These are phyloP conservation scores for Sinopyrophorus schimmeli DNA, from an alignment of 2,888 invertebrate genomes.

Conservation along the genomic window DNA sequence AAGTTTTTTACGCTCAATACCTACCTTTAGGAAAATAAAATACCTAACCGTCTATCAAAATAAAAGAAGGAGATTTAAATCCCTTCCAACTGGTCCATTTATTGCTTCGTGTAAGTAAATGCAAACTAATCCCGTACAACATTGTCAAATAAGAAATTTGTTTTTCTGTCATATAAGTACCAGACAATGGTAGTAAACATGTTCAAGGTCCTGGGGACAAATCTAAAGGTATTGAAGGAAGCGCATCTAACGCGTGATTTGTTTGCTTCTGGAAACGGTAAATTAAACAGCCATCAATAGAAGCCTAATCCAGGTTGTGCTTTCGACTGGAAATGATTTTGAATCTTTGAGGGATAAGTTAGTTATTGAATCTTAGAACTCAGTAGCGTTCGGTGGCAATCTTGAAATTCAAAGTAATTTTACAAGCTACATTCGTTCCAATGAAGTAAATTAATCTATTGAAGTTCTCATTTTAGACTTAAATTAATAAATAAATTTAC, in stretches of 20 bases:
- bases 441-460: too few relatives aligned
- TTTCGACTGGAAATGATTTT: slow-evolving; percentile 42
- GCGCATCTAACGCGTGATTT: slow-evolving; percentile 38
- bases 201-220: slow-evolving; percentile 33
- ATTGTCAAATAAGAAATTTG: slow-evolving; percentile 44
- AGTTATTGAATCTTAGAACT: slow-evolving; percentile 21
- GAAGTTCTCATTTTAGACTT: too few relatives aligned
- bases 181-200: slow-evolving; percentile 44
- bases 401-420: too few relatives aligned
- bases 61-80: too few relatives aligned
- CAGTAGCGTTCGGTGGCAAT: too few relatives aligned
- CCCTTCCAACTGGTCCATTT: slow-evolving; percentile 20
- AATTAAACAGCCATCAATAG: slow-evolving; percentile 50
- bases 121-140: slow-evolving; percentile 38
- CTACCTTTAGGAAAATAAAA: too few relatives aligned
- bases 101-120: slow-evolving; percentile 28
- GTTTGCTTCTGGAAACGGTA: slow-evolving; percentile 42
- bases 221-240: slow-evolving; percentile 31
- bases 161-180: slow-evolving; percentile 45
- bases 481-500: too few relatives aligned
- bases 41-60: too few relatives aligned
- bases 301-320: slow-evolving; percentile 40
- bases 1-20: too few relatives aligned
- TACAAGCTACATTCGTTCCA: too few relatives aligned
- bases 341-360: slow-evolving; percentile 18